phyloP scores from a whole-genome alignment of 2,113 vertebrate genomes.

The Brachyistius frenatus region DNA sequence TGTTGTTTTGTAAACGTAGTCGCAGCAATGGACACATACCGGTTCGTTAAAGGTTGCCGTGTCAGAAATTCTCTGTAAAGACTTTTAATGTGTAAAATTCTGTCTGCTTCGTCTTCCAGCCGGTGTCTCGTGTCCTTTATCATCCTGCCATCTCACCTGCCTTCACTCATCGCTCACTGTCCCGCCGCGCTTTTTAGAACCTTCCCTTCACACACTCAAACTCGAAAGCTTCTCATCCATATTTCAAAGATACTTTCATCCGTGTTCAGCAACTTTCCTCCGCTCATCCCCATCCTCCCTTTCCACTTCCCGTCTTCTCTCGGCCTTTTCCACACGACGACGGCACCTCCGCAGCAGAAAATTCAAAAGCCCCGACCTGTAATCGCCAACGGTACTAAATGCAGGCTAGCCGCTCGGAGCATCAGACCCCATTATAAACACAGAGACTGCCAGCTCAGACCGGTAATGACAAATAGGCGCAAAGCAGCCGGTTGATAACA shows the following conservation, averaged over 20 bases:
- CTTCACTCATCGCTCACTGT: constrained; percentile 20
- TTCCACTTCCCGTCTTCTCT: background rate
- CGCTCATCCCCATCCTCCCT: background rate
- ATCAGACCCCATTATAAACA: constrained; percentile 51
- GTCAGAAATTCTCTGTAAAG: too few relatives aligned
- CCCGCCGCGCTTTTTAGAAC: background rate
- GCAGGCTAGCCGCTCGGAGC: constrained; percentile 21
- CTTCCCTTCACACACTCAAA: background rate
- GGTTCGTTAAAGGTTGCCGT: too few relatives aligned
- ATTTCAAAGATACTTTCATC: too few relatives aligned
- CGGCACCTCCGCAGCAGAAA: constrained; percentile 34
- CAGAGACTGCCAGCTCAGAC: constrained; percentile 25
- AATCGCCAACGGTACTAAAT: constrained; percentile 38
- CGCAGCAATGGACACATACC: too few relatives aligned
- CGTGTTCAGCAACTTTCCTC: too few relatives aligned
- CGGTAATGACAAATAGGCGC: constrained; percentile 39
- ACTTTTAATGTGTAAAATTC: too few relatives aligned
- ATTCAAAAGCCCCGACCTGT: constrained; percentile 25
- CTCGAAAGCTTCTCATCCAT: too few relatives aligned
- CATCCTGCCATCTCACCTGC: background rate
- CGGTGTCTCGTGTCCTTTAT: background rate
- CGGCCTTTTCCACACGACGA: background rate
- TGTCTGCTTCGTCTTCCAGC: background rate
- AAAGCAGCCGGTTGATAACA: constrained; percentile 27
- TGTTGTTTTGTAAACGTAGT: too few relatives aligned